phyloP scores from a whole-genome alignment of 1,140 invertebrate species.

The Drosophila subobscura region DNA sequence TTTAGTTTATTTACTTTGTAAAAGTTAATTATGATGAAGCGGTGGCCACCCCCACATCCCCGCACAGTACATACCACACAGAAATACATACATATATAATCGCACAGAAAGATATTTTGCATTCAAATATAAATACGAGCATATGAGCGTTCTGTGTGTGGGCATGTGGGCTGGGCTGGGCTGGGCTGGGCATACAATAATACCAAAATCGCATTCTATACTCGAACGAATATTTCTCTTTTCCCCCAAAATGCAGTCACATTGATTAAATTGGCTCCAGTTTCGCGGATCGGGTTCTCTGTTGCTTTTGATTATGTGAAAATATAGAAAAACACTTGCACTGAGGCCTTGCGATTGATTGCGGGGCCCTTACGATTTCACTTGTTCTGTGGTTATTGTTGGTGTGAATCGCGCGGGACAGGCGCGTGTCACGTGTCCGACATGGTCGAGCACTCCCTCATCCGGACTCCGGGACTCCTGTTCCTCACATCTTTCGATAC shows the following conservation, averaged over 20 bases:
- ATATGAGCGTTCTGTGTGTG: not conserved
- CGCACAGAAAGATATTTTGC: not conserved
- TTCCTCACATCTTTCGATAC: conserved; percentile 48
- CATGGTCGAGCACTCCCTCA: conserved; percentile 24
- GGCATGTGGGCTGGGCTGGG: conserved; percentile 47
- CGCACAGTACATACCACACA: conserved; percentile 3
- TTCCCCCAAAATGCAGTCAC: conserved; percentile 37
- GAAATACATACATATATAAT: not conserved
- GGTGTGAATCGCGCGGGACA: conserved; percentile 28
- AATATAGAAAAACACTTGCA: conserved; percentile 33
- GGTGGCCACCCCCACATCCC: conserved; percentile 46
- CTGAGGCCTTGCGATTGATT: not conserved
- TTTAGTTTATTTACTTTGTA: conserved; percentile 77
- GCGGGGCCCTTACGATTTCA: no score
- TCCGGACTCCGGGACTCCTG: conserved; percentile 14
- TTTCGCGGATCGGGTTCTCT: conserved; percentile 15
- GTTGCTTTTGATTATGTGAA: conserved; percentile 30
- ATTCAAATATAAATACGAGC: conserved; percentile 26
- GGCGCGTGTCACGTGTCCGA: conserved; percentile 45
- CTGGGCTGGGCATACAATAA: no score
- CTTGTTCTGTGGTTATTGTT: no score
- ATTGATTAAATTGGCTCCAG: no score
- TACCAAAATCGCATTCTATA: no score
- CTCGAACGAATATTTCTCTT: conserved; percentile 26
- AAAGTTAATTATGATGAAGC: conserved; percentile 76